Conservation (phyloP, 2,888 invertebrate species). For the Euzophera pinguis region DNA sequence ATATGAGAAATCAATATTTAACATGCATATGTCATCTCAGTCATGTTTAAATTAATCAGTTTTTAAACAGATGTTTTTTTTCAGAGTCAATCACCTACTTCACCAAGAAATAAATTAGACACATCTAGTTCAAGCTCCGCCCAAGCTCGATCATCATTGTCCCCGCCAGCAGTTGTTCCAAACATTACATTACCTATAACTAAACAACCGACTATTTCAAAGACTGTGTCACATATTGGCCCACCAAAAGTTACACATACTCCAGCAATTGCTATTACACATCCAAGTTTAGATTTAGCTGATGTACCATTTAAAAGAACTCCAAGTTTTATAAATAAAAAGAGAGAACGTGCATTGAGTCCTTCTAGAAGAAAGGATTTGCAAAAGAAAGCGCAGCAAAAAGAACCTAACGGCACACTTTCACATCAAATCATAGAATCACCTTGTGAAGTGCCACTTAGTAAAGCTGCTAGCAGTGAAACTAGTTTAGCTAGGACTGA, state of each 20-base stretch:
- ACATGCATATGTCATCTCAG: conserved; percentile 17
- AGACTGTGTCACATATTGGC: conserved; percentile 47
- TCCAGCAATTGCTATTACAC: conserved; percentile 81
- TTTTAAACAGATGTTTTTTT: no score
- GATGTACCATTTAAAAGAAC: conserved; percentile 73
- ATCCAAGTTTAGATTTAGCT: conserved; percentile 71
- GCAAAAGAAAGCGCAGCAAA: conserved; percentile 59
- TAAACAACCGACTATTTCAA: conserved; percentile 68
- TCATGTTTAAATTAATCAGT: no score
- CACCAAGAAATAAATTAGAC: conserved; percentile 74
- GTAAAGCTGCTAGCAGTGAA: conserved; percentile 61
- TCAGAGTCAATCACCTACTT: conserved; percentile 75
- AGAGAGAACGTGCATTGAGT: conserved; percentile 72
- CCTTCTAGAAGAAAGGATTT: conserved; percentile 73
- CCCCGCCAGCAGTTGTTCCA: conserved; percentile 72
- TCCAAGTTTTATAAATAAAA: conserved; percentile 73
- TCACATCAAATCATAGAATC: conserved; percentile 62
- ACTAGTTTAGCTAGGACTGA: conserved; percentile 83
- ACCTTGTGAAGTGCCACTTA: conserved; percentile 51
- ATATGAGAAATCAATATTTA: no score
- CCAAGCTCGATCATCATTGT: conserved; percentile 59
- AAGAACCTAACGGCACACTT: conserved; percentile 64
- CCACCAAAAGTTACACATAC: conserved; percentile 57
- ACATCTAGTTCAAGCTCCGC: conserved; percentile 56
- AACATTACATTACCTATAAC: conserved; percentile 65